Evolutionary conservation across 2,113 vertebrate species (phyloP), one percentile per base, ranked within the genome.

Genomic region (Salminus brasiliensis): DNA sequence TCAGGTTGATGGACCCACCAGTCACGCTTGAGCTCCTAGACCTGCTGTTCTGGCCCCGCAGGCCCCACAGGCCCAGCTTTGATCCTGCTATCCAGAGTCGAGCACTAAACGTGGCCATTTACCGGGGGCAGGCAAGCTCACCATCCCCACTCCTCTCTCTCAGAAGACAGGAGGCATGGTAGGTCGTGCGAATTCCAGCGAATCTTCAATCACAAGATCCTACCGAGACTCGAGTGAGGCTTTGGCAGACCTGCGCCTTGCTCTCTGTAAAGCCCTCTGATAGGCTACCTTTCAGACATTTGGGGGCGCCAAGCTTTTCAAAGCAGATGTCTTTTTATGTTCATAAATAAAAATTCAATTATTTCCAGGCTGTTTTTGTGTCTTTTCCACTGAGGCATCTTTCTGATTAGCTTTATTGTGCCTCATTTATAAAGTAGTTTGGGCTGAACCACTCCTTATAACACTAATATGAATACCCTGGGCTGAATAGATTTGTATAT

Each of bases 21-120:
- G 78, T 78, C 82, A 85, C 12, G 32, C 79, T 68, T 66, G 80
- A 72, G 77, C 78, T 73, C 77, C 72, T 49, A 85, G 87, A 80
- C 71, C 71, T 59, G 29, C 60, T 47, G n/a, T 15, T 77, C 62
- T 36, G 52, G 74, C 32, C 71, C 74, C 89, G 77, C 68, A 79
- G 79, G 84, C 80, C 86, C 53, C 81, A 78, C 69, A 79, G 79
- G 84, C 81, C 86, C 57, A 79, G 55, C 88, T 90, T 88, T 89
- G 88, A 90, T 90, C 84, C 85, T 53, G 68, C 32, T 72, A 25
- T 11, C 52, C 81, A 5, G 76, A 74, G 87, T 89, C 80, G 74
- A 85, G 78, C 85, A 80, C 83, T 80, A 88, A 85, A 90, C 85
- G 85, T 76, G 66, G 81, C 83, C 84, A 84, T 89, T 87, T 85